A percentile compares a stretch with the other conserved stretches of the same genome.
phyloP scores from a whole-genome alignment of 37 sponge, comb jelly and placozoan genomes.

The Haliclona indistincta region DNA sequence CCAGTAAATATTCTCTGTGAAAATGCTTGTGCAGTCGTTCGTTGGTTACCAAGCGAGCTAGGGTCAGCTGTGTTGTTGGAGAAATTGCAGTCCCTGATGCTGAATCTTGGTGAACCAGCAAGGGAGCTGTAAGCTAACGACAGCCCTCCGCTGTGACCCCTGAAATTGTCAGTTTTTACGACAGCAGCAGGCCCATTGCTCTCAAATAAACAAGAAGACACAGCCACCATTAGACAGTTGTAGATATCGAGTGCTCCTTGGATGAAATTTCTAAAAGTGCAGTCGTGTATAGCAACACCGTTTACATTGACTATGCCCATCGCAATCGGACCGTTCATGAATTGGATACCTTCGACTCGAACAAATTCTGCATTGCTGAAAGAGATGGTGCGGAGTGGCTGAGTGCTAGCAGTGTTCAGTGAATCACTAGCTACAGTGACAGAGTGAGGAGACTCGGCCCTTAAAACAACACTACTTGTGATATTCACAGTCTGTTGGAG shows the following conservation, averaged over 20 bases:
- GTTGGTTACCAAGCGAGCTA: neutral
- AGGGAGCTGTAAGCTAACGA: conserved; percentile 17
- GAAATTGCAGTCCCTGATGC: conserved; percentile 12
- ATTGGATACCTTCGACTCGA: conserved; percentile 10
- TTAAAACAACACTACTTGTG: no score
- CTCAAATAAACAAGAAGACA: conserved; percentile 7
- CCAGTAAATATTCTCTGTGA: conserved; percentile 12
- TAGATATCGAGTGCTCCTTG: conserved; percentile 30
- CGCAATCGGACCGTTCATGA: conserved; percentile 16
- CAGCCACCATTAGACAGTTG: conserved; percentile 10
- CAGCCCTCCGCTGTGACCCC: conserved; percentile 42
- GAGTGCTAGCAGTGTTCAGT: no score
- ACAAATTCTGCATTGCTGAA: conserved; percentile 10
- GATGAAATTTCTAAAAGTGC: conserved; percentile 34
- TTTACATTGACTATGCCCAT: conserved; percentile 13
- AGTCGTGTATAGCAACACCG: conserved; percentile 18
- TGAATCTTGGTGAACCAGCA: neutral
- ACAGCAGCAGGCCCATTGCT: conserved; percentile 24
- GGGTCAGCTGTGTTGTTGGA: conserved; percentile 24
- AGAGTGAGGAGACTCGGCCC: no score
- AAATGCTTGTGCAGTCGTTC: conserved; percentile 1
- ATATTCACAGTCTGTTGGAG: no score
- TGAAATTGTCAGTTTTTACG: conserved; percentile 11
- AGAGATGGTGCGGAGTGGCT: conserved; percentile 6
- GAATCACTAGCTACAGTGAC: no score